Base-by-base conservation (phyloP, 2,888 invertebrate species). In the Drosophila phalerata region DNA sequence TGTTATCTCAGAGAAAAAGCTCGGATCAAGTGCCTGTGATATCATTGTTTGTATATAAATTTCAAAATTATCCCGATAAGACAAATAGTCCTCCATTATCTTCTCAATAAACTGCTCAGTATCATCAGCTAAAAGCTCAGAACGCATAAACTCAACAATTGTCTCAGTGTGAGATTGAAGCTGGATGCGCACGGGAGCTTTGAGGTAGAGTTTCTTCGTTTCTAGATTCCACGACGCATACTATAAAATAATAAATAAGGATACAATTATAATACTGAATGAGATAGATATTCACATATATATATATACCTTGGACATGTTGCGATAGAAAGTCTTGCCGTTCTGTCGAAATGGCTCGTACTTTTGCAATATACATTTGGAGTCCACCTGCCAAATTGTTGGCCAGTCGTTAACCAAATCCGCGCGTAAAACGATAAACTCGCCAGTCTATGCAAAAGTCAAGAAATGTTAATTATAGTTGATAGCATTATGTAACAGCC, bases 41-140 rank as follows among this genome's bases (percentile, higher is more conserved):
- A 97, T 97, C 88, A 98, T 94, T 3, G 97, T 97, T 92, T 98
- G 97, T 91, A 98, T 96, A 89, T 97, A 98, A 43, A 98, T 97
- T 93, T 97, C 97, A 91, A 97, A 98, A 91, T 96, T 96, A 89
- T 97, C 97, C 89, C 97, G 96, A 93, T 96, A 96, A 85, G 95
- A 94, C 82, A 96, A 94, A 60, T 95, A 95, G 76, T 96, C 96
- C 83, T 96, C 94, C 95, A 97, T 96, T 63, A 95, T 94, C 88
- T 95, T 95, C 75, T 96, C 96, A 66, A 96, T 95, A 88, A 95
- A 95, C 90, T 95, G 95, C 82, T 95, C 94, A 28, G 87, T 92
- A 84, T 91, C 90, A 55, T 96, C 95, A 32, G 95, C 93, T 15
- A 95, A 94, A 85, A 96, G 93, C 90, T 97, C 96, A 69, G 95